Base-by-base conservation (phyloP, 2,113 vertebrate species). In the Amphiprion percula region DNA sequence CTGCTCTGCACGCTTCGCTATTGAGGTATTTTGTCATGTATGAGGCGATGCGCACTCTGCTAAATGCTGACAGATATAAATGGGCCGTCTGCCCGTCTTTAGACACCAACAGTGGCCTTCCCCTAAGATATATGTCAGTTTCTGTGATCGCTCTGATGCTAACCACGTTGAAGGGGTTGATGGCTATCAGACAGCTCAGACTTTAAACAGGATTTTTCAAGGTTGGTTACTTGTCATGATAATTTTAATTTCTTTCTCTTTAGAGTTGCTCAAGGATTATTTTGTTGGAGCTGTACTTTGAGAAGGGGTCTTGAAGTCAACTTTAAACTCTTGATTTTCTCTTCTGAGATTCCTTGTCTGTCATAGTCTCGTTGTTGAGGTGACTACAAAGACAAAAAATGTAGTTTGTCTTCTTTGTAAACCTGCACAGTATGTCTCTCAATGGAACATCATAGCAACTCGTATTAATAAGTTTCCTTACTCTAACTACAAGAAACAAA, bases 31-130 rank as follows among this genome's bases (percentile, higher is more conserved):
- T 39, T 4, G 62, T 76, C 54, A 26, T 59, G 47, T 65, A 66
- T 23, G 56, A 84, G 75, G 49, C 80, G 75, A 84, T 30, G 39
- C 41, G n/a, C 65, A 44, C 77, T 62, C 21, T 73, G 39, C 82
- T 81, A 70, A 79, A 81, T 26, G 64, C 59, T 77, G 81, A 86
- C 77, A 68, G 66, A 53, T 84, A 41, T 75, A 85, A 71, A 74
- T 7, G 47, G 16, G 69, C 64, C 37, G 15, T 58, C 33, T 58
- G 69, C 69, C 77, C 33, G 21, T 80, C 30, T 80, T 70, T 50
- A 46, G 69, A 70, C 39, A 11, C 15, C 50, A 46, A 61, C 28
- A 28, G n/a, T 4, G 15, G 41, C 81, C 68, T 83, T 75, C 77
- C 65, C 39, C 19, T 54, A 5, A 80, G 68, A 84, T 56, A 53